Evolutionary conservation across 2,797 vertebrate genomes (phyloP).

Genomic region (Chrosomus eos): DNA sequence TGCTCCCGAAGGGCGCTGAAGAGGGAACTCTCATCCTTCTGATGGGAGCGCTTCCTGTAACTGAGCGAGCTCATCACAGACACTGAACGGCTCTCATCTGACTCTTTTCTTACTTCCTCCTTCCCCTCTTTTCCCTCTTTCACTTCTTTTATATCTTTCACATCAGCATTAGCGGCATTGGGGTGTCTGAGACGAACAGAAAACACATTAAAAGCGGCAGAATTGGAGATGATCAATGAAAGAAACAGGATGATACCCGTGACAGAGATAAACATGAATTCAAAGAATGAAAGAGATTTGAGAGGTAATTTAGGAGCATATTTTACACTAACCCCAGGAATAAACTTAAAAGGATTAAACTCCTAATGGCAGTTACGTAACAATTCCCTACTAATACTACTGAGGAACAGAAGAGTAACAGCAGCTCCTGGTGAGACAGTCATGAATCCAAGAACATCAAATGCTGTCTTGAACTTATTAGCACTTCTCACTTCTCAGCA

Average conservation of each 20-base stretch:
- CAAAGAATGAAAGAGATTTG: constrained; percentile 41
- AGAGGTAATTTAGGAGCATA: constrained; percentile 33
- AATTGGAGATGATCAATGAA: constrained; percentile 47
- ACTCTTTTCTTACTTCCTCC: constrained; percentile 79
- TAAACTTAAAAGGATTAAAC: constrained; percentile 29
- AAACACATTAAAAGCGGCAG: constrained; percentile 7
- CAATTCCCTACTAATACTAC: not conserved
- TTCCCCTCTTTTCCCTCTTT: constrained; percentile 65
- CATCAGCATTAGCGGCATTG: constrained; percentile 76
- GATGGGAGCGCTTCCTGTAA: constrained; percentile 90
- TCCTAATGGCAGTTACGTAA: constrained; percentile 27
- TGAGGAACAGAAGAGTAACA: not conserved
- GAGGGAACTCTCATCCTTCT: constrained; percentile 90
- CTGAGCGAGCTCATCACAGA: constrained; percentile 93
- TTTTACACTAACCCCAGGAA: constrained; percentile 28
- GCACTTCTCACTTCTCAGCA: constrained; percentile 10
- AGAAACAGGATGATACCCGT: constrained; percentile 56
- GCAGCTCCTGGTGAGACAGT: not conserved
- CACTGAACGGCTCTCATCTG: constrained; percentile 81
- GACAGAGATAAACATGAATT: constrained; percentile 51
- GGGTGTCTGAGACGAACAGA: constrained; percentile 46
- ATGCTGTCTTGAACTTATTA: not conserved
- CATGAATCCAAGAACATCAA: constrained; percentile 7
- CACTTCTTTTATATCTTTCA: constrained; percentile 75
- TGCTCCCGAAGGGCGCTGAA: constrained; percentile 88